Evolutionary conservation across 2,797 vertebrate species (phyloP).

Genomic region (Platyrinchus mystaceus): DNA sequence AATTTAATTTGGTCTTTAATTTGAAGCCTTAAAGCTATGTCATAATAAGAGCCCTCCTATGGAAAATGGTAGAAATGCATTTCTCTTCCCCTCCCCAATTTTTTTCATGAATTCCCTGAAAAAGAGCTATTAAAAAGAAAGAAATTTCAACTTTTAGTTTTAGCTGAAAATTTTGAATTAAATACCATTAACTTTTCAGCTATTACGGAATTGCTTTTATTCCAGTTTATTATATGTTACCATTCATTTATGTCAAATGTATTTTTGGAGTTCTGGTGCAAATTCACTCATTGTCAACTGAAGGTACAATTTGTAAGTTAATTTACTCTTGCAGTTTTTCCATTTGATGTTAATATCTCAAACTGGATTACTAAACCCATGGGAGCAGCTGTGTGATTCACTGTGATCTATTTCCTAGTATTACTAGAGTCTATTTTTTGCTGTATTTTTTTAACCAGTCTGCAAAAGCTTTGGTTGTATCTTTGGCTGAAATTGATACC

Average conservation of each 20-base stretch:
- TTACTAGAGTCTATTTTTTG: neutral
- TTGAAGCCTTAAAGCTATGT: neutral
- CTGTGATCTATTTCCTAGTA: neutral
- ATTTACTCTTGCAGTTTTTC: neutral
- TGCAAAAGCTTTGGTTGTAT: neutral
- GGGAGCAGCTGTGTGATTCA: neutral
- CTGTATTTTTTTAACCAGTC: neutral
- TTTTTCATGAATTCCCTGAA: neutral
- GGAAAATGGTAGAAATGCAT: neutral
- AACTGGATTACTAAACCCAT: neutral
- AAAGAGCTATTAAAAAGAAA: neutral
- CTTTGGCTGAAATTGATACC: neutral
- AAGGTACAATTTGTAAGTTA: neutral
- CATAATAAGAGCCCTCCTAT: neutral
- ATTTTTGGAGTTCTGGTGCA: neutral
- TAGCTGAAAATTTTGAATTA: neutral
- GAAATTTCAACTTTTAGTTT: neutral
- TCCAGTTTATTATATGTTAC: neutral
- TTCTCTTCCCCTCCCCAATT: fast-evolving
- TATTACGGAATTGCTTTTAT: neutral
- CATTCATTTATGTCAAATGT: neutral
- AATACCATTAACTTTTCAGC: neutral
- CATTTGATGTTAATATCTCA: neutral
- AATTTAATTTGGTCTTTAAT: neutral
- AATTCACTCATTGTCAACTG: neutral